Percentiles rank a stretch among this genome's conserved stretches.
Conservation (phyloP, 1,140 invertebrate species). For the Brachionus plicatilis region DNA sequence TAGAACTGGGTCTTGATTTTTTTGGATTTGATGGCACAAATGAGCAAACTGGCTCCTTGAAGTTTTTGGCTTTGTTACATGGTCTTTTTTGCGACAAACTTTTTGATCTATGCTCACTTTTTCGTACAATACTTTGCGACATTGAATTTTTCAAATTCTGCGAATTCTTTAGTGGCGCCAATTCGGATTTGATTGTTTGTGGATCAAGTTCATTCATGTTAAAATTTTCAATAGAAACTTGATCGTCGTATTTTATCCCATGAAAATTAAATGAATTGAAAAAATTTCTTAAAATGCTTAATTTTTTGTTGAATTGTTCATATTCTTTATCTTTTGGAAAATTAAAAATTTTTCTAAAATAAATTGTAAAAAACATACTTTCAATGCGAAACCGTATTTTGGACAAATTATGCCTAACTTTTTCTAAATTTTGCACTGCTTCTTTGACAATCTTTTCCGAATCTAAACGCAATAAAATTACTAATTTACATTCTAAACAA, state of each 20-base stretch:
- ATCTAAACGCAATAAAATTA: neutral
- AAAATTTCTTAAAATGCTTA: neutral
- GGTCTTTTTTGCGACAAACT: neutral
- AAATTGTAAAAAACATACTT: neutral
- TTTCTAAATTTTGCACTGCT: neutral
- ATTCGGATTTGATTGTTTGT: neutral
- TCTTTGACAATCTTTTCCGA: neutral
- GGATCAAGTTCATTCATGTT: neutral
- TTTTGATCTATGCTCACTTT: neutral
- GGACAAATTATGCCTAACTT: neutral
- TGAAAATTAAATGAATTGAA: neutral
- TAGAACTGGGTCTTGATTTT: neutral
- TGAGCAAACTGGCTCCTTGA: neutral
- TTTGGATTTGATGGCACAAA: neutral
- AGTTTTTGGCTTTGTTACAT: neutral
- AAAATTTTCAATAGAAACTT: neutral
- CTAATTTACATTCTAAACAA: neutral
- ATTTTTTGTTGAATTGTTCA: neutral
- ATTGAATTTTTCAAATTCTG: neutral
- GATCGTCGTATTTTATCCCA: neutral
- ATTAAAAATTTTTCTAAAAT: neutral
- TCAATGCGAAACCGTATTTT: neutral
- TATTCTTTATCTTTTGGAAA: neutral
- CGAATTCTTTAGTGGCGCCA: neutral
- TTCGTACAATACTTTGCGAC: conserved; percentile 8